A percentile compares a stretch with the other conserved stretches of the same genome.
Conservation (phyloP, 1,140 invertebrate genomes). For the Drosophila kurseongensis region DNA sequence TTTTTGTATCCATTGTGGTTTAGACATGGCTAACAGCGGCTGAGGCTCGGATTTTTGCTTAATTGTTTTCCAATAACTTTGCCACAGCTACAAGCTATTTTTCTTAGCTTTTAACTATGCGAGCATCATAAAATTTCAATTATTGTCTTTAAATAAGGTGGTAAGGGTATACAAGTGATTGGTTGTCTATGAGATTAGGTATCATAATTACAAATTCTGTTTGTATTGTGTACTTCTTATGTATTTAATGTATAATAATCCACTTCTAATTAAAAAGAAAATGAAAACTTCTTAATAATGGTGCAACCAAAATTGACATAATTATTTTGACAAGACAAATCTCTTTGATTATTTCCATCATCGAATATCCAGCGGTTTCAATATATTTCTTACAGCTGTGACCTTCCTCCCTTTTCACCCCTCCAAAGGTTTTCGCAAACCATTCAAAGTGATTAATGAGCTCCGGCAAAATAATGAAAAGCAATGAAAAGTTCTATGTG, state of each 20-base stretch:
- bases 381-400: background rate
- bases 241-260: no score
- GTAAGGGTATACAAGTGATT: background rate
- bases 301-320: no score
- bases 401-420: background rate
- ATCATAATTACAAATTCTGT: background rate
- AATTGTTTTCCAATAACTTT: conserved; percentile 68
- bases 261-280: no score
- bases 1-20: conserved; percentile 7
- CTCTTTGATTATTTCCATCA: background rate
- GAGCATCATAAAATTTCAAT: background rate
- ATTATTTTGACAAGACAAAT: no score
- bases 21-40: conserved; percentile 38
- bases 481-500: conserved; percentile 20
- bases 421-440: background rate
- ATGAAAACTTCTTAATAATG: no score
- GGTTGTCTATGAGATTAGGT: background rate
- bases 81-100: conserved; percentile 41
- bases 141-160: background rate
- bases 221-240: no score
- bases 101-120: conserved; percentile 25
- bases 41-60: conserved; percentile 49
- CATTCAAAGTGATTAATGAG: conserved; percentile 46
- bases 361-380: background rate
- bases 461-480: conserved; percentile 7